Base-by-base conservation (phyloP, 2,797 vertebrate genomes). In the Echeneis naucrates region DNA sequence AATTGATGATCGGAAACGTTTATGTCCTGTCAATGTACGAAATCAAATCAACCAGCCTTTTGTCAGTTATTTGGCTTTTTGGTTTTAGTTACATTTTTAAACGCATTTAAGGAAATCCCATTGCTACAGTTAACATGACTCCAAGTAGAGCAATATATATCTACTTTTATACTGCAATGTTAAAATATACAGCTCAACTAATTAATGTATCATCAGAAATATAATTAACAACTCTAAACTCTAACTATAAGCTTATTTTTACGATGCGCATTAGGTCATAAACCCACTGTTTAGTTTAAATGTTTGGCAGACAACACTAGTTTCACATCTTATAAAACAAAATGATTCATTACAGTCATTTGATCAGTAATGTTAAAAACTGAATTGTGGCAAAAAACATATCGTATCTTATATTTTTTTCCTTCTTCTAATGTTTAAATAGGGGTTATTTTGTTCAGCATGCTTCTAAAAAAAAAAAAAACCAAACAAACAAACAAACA, bases 391-490 rank as follows among this genome's bases (percentile, higher is more conserved):
- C 5, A 12, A 45, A 57, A 14, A 14, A 0, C 23, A 24, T 24
- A 16, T 44, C 4, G 38, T 40, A 14, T 45, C n/a, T n/a, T n/a
- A n/a, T n/a, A n/a, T n/a, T n/a, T n/a, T n/a, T n/a, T n/a, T n/a
- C n/a, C n/a, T n/a, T n/a, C n/a, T n/a, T n/a, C n/a, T n/a, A n/a
- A n/a, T n/a, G n/a, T n/a, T n/a, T n/a, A n/a, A n/a, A n/a, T n/a
- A n/a, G n/a, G n/a, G n/a, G n/a, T n/a, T n/a, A n/a, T n/a, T n/a
- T n/a, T n/a, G 37, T 27, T 24, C 0, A 4, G 26, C 4, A 12
- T 50, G 30, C 12, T 53, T 32, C n/a, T n/a, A n/a, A n/a, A n/a
- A n/a, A n/a, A n/a, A 24, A 68, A 64, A 45, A 45, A n/a, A n/a
- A n/a, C n/a, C n/a, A n/a, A n/a, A n/a, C n/a, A n/a, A n/a, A n/a